phyloP scores from a whole-genome alignment of 1,140 invertebrate species.

The Mylabris phalerata region DNA sequence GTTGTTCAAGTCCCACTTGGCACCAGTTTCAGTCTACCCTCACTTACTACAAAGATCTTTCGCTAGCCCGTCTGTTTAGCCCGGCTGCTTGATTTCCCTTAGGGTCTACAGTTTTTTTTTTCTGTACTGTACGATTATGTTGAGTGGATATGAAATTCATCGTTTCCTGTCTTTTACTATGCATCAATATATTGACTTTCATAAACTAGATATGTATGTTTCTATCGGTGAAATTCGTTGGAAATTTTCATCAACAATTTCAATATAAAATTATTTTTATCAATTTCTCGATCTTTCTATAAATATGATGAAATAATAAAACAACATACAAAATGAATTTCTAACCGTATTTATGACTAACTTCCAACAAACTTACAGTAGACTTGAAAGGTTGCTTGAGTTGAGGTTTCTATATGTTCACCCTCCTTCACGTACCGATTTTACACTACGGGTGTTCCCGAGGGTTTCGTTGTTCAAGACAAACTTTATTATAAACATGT shows the following conservation, averaged over 20 bases:
- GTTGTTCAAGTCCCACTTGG: conserved; percentile 25
- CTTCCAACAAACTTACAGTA: conserved; percentile 11
- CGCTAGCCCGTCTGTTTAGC: conserved; percentile 12
- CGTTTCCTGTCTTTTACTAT: conserved; percentile 22
- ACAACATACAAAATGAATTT: conserved; percentile 1
- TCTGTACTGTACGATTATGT: conserved; percentile 37
- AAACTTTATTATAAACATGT: conserved; percentile 20
- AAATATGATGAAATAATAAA: no score
- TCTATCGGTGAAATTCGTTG: not conserved
- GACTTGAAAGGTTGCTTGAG: conserved; percentile 13
- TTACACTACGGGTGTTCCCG: conserved; percentile 13
- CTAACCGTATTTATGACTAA: conserved; percentile 7
- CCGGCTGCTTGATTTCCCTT: conserved; percentile 38
- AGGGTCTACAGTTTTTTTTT: conserved; percentile 31
- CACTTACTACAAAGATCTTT: conserved; percentile 11
- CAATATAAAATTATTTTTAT: no score
- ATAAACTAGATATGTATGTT: not conserved
- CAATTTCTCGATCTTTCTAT: no score
- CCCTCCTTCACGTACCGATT: conserved; percentile 9
- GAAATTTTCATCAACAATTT: not conserved
- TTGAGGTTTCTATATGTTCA: conserved; percentile 18
- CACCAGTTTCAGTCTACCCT: conserved; percentile 20
- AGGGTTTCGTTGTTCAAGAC: conserved; percentile 18
- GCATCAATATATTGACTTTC: conserved; percentile 15
- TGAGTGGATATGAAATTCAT: conserved; percentile 42